These are phyloP conservation scores for Symphodus melops DNA, from an alignment of 2,113 vertebrate species.

Conservation along the genomic window DNA sequence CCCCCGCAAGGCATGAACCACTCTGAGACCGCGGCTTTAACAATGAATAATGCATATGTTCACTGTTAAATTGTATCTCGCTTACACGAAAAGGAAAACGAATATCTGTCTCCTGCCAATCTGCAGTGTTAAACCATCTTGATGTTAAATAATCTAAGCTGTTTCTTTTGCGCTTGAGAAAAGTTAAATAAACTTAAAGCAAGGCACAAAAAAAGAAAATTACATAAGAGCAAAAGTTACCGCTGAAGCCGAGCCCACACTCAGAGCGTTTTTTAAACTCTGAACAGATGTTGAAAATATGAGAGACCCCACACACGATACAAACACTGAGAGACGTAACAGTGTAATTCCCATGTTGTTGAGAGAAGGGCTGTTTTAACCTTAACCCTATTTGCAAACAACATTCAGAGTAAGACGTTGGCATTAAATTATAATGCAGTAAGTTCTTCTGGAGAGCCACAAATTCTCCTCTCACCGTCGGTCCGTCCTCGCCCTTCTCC, in stretches of 20 bases:
- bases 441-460: too few relatives aligned
- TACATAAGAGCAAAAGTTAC: not conserved
- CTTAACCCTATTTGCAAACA: too few relatives aligned
- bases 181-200: not conserved
- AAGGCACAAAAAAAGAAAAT: not conserved
- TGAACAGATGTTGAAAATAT: not conserved
- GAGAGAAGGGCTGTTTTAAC: too few relatives aligned
- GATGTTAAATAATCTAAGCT: constrained; percentile 39
- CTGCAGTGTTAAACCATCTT: constrained; percentile 49
- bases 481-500: too few relatives aligned
- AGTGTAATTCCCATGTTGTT: too few relatives aligned
- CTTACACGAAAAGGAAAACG: constrained; percentile 21
- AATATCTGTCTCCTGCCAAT: constrained; percentile 48
- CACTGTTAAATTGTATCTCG: constrained; percentile 67
- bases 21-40: constrained; percentile 75
- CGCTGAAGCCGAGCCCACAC: not conserved
- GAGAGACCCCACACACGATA: too few relatives aligned
- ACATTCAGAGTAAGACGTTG: too few relatives aligned
- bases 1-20: constrained; percentile 78
- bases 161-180: constrained; percentile 16
- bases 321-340: too few relatives aligned
- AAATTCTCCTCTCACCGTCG: too few relatives aligned
- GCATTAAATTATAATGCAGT: too few relatives aligned
- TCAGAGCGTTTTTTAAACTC: too few relatives aligned
- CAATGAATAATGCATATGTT: constrained; percentile 80